phyloP scores from a whole-genome alignment of 2,797 vertebrate species.

The Ceyx erithaca region DNA sequence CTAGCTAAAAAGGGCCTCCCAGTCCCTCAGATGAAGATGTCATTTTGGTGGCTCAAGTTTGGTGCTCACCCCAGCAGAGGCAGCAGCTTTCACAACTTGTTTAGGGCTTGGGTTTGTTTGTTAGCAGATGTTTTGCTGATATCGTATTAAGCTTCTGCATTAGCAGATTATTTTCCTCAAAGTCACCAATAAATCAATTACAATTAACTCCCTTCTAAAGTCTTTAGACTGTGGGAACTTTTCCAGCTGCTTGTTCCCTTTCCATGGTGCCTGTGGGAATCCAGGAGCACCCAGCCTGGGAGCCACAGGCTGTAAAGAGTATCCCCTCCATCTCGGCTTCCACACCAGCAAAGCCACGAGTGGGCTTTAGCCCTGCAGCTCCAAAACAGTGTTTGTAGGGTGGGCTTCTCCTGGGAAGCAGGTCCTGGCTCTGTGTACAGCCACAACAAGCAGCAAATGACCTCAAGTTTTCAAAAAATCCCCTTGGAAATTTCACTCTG shows the following conservation, averaged over 20 bases:
- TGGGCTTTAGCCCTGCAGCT: neutral
- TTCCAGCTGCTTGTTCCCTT: neutral
- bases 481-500: constrained; percentile 28
- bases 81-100: neutral
- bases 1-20: neutral
- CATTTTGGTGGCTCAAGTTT: neutral
- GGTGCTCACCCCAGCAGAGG: neutral
- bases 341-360: accelerated
- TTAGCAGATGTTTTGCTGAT: constrained; percentile 44
- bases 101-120: neutral
- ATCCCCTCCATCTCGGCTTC: neutral
- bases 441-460: constrained; percentile 15
- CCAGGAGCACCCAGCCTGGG: accelerated
- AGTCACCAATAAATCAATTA: constrained; percentile 45
- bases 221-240: neutral
- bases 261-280: neutral
- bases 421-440: neutral
- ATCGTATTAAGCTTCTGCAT: constrained; percentile 11
- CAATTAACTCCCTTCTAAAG: neutral
- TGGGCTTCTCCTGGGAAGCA: neutral
- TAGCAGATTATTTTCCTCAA: constrained; percentile 34
- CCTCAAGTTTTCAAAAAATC: neutral
- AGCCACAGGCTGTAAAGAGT: neutral
- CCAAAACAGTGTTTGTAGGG: neutral
- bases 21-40: neutral